Conservation (phyloP, 1,140 invertebrate species). For the Nylanderia fulva region DNA sequence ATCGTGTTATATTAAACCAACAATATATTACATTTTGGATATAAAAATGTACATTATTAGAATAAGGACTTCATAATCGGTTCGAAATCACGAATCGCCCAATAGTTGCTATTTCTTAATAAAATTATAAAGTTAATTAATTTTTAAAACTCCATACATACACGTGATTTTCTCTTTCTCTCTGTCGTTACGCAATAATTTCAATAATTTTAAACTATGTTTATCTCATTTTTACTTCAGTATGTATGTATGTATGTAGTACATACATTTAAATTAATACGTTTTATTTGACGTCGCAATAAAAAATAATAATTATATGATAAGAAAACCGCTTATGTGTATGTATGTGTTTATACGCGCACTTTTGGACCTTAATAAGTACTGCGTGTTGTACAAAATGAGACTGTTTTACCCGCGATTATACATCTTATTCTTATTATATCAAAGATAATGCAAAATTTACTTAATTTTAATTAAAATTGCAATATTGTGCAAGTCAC, state of each 20-base stretch:
- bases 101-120: no score
- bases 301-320: neutral
- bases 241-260: no score
- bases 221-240: no score
- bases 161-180: no score
- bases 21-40: slow-evolving; percentile 24
- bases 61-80: neutral
- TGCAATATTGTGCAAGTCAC: neutral
- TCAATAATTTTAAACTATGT: no score
- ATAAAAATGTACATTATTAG: slow-evolving; percentile 29
- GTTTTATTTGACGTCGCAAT: neutral
- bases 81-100: neutral
- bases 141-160: no score
- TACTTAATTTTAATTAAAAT: slow-evolving; percentile 11
- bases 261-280: neutral
- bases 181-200: no score
- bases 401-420: neutral
- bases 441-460: neutral
- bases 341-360: neutral
- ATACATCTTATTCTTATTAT: neutral
- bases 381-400: slow-evolving; percentile 9
- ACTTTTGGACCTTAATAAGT: slow-evolving; percentile 11
- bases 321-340: neutral
- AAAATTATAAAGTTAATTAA: no score
- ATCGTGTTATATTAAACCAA: slow-evolving; percentile 38